A percentile compares a stretch with the other conserved stretches of the same genome.
Conservation (phyloP, 2,797 vertebrate genomes). For the Lutjanus campechanus region DNA sequence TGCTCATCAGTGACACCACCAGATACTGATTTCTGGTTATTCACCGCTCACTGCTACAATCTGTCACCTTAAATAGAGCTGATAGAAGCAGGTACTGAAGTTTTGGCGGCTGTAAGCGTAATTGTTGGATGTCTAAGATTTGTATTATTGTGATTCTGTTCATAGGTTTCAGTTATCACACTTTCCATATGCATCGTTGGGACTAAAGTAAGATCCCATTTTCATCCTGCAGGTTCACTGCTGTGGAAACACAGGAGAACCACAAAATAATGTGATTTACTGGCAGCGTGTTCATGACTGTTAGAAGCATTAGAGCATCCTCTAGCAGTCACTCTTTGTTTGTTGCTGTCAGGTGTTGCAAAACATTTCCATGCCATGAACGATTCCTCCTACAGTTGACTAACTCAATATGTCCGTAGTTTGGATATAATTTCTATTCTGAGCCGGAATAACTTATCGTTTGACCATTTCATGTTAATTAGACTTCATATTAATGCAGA, state of each 20-base stretch:
- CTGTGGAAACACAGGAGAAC: not conserved
- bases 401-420: no score
- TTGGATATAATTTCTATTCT: no score
- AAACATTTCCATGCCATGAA: not conserved
- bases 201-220: not conserved
- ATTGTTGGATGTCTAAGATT: not conserved
- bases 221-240: not conserved
- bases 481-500: no score
- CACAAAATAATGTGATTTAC: slow-evolving; percentile 5
- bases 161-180: not conserved
- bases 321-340: not conserved
- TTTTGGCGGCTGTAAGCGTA: not conserved
- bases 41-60: not conserved
- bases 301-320: not conserved
- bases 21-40: not conserved
- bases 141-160: not conserved
- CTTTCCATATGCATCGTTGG: not conserved
- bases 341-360: not conserved
- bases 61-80: not conserved
- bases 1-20: not conserved
- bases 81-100: not conserved
- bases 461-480: no score
- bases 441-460: no score
- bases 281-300: not conserved
- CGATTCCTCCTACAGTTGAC: not conserved